Base-by-base conservation (phyloP, 1,140 invertebrate species). In the Panagrolaimus sp. region DNA sequence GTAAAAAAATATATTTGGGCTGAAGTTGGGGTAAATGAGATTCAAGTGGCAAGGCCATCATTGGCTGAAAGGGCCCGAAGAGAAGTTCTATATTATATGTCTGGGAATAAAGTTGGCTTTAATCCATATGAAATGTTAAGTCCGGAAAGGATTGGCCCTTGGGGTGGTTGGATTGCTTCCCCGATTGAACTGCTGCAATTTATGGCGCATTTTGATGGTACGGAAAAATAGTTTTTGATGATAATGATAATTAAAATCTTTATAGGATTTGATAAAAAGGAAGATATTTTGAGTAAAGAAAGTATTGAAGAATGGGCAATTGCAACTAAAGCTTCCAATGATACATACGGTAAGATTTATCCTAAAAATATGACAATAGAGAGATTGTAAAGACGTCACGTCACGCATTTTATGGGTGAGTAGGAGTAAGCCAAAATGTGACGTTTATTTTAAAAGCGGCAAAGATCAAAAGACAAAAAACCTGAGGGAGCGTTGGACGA, bases 61-160 rank as follows among this genome's bases (percentile, higher is more conserved):
- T 68, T 82, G 17, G 73, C 78, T 43, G 81, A 82, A 55, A 78
- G 75, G 43, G 70, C 80, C 48, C 78, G 78, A 48, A 64, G 79
- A 38, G 81, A 82, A 72, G 81, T 82, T n/a, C 63, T 83, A 1
- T 82, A 82, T 63, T 82, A 82, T 69, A 82, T 82, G 80, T 73
- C 68, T 47, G 80, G 80, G 24, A 80, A 73, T 63, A 66, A 70
- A 28, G 46, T 83, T 17, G 81, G 81, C 24, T 76, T 82, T 69
- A 76, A 82, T 58, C 80, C 80, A 10, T 82, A 82, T 47, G 76
- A 81, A 47, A 75, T 82, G 78, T 63, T 80, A 8, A 67, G 77
- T 15, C 79, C 81, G 14, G 73, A 78, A 43, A 63, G 80, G 52
- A 82, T 28, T 44, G 81, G 81, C 24, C 81, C 80, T 21, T 82